Conservation (phyloP, 1,140 invertebrate genomes). For the Ooceraea biroi region DNA sequence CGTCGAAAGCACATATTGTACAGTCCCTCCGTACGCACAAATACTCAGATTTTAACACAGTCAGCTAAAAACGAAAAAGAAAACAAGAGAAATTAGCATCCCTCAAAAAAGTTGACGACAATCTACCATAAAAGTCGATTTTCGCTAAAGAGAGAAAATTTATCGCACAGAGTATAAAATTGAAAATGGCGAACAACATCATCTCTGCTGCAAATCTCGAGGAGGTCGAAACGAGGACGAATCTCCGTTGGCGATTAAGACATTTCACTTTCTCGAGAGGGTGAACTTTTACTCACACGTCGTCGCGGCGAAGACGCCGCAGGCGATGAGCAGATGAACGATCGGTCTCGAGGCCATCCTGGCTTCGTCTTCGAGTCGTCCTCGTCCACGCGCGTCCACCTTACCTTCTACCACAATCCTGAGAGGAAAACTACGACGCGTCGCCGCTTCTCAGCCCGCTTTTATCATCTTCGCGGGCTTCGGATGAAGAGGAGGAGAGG, state of each 20-base stretch:
- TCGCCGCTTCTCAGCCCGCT: conserved; percentile 73
- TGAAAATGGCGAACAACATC: too few species aligned
- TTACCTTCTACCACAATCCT: conserved; percentile 67
- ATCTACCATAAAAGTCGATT: too few species aligned
- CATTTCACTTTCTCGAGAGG: conserved; percentile 71
- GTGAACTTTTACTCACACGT: conserved; percentile 70
- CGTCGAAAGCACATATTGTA: too few species aligned
- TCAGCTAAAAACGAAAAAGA: too few species aligned
- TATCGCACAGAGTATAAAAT: too few species aligned
- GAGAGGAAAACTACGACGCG: conserved; percentile 77
- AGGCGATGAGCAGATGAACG: conserved; percentile 67
- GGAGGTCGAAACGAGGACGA: not conserved
- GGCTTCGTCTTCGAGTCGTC: conserved; percentile 5
- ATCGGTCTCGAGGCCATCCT: conserved; percentile 66
- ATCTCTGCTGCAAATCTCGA: not conserved
- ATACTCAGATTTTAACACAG: too few species aligned
- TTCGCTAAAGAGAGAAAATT: too few species aligned
- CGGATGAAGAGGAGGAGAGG: conserved; percentile 48
- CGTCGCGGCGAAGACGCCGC: conserved; percentile 63
- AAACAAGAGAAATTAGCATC: too few species aligned
- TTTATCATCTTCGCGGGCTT: conserved; percentile 80
- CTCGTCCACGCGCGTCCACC: conserved; percentile 19
- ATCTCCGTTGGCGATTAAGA: not conserved
- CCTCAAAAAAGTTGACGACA: too few species aligned
- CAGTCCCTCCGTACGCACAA: too few species aligned